Conservation (phyloP, 2,797 vertebrate species). For the Threskiornis aethiopicus region DNA sequence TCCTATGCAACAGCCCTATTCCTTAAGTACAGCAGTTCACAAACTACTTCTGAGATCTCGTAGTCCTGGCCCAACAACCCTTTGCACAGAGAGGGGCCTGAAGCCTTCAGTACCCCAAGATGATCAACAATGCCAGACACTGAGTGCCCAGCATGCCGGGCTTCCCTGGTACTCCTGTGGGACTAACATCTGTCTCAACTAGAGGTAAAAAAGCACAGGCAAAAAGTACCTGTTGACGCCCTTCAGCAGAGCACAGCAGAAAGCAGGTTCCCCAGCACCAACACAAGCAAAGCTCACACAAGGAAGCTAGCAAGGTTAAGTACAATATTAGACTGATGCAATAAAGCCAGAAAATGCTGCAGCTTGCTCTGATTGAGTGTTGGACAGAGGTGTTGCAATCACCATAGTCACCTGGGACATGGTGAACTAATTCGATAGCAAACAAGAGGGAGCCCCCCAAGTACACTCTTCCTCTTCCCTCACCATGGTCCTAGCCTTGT, state of each 20-base stretch:
- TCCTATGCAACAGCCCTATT: not conserved
- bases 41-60: not conserved
- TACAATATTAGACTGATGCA: not conserved
- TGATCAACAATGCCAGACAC: not conserved
- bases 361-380: not conserved
- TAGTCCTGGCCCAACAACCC: not conserved
- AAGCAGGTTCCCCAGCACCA: not conserved
- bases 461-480: not conserved
- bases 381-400: not conserved
- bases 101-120: not conserved
- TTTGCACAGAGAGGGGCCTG: not conserved
- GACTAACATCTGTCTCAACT: not conserved
- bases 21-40: not conserved
- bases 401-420: not conserved
- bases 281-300: not conserved
- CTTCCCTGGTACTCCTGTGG: not conserved
- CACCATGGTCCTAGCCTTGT: not conserved
- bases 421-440: not conserved
- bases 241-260: not conserved
- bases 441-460: not conserved
- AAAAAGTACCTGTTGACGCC: not conserved
- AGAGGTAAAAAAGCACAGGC: not conserved
- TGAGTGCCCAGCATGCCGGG: accelerated
- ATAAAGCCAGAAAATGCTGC: not conserved
- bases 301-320: not conserved